phyloP scores from a whole-genome alignment of 1,140 invertebrate genomes.

The Drosophila pectinifera region DNA sequence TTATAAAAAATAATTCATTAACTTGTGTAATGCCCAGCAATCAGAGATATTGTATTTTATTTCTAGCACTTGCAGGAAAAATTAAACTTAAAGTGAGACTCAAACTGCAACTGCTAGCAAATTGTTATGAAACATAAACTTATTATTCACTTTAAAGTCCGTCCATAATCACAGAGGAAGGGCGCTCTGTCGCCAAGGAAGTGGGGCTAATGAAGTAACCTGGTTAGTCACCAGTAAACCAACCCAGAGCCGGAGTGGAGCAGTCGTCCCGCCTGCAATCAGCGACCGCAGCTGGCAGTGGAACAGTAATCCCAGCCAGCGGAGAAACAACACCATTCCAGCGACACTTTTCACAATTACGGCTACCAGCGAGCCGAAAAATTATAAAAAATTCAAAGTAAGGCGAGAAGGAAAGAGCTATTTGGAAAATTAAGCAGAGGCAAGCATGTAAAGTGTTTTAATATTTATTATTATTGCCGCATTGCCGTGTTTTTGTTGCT shows the following conservation, averaged over 20 bases:
- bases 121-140: conserved; percentile 2
- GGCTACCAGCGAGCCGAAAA: background rate
- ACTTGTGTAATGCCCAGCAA: no score
- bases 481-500: no score
- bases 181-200: background rate
- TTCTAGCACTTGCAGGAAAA: no score
- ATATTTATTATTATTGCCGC: conserved; percentile 49
- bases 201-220: conserved; percentile 15
- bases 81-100: no score
- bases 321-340: conserved; percentile 27
- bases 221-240: conserved; percentile 10
- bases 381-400: background rate
- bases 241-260: background rate
- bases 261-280: no score
- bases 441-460: conserved; percentile 54
- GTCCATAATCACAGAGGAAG: background rate
- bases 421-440: conserved; percentile 46
- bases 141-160: conserved; percentile 4
- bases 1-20: no score
- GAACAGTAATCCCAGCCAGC: conserved; percentile 17
- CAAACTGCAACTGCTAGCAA: background rate
- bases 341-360: conserved; percentile 44
- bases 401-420: conserved; percentile 1
- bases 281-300: conserved; percentile 11
- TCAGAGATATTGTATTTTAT: no score